Conservation (phyloP, 92 coral and sea anemone species). For the Hydrozoanthus gracilis region DNA sequence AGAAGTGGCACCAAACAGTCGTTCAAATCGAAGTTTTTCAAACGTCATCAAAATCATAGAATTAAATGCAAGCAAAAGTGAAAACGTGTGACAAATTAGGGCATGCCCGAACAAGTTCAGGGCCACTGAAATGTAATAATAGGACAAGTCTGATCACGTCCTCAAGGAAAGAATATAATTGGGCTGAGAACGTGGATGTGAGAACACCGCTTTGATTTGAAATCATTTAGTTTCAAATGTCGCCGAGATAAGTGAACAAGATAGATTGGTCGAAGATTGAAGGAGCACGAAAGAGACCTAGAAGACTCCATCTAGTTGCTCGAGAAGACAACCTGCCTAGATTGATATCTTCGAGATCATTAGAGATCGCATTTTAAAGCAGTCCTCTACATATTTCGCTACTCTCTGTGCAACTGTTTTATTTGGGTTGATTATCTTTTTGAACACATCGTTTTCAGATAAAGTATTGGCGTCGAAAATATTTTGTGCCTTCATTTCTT, state of each 20-base stretch:
- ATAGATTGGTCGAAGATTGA: conserved; percentile 5
- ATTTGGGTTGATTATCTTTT: neutral
- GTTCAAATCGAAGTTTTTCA: neutral
- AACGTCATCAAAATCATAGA: neutral
- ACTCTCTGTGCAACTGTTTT: neutral
- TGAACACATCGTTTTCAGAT: conserved; percentile 4
- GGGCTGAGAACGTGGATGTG: neutral
- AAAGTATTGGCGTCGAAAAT: neutral
- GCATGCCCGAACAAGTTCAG: conserved; percentile 18
- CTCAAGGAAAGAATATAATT: neutral
- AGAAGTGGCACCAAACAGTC: conserved; percentile 1
- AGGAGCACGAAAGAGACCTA: conserved; percentile 14
- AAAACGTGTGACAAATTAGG: conserved; percentile 9
- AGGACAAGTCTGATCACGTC: conserved; percentile 7
- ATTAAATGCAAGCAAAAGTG: conserved; percentile 1
- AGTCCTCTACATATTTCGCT: neutral
- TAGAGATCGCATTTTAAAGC: no score
- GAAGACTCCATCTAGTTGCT: conserved; percentile 14
- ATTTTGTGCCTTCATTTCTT: no score
- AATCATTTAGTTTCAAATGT: neutral
- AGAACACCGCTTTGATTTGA: conserved; percentile 4
- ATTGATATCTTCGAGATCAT: neutral
- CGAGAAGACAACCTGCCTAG: neutral
- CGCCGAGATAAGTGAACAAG: conserved; percentile 2
- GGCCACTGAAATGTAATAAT: neutral